Conservation (phyloP, 2,113 vertebrate species). For the Oreochromis tanganicae region DNA sequence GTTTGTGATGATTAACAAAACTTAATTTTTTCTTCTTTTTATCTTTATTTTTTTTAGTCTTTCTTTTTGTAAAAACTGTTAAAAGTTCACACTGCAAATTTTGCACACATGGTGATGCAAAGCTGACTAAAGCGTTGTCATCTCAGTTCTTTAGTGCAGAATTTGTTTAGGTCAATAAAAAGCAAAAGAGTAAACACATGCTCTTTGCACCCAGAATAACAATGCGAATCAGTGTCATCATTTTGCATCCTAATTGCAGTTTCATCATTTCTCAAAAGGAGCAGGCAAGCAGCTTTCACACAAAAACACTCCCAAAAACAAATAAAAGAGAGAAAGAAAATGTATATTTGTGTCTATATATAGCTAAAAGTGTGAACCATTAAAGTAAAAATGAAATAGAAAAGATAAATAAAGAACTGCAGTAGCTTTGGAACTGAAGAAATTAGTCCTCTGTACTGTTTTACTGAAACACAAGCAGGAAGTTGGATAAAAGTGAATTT, state of each 20-base stretch:
- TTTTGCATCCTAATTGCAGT: not conserved
- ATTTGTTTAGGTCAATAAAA: not conserved
- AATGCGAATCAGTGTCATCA: not conserved
- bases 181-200: not conserved
- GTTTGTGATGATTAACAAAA: not conserved
- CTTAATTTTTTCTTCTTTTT: not conserved
- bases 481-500: constrained; percentile 28
- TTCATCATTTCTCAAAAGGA: not conserved
- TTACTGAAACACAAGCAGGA: not conserved
- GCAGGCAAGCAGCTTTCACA: not conserved
- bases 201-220: not conserved
- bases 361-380: not conserved
- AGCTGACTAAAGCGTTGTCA: not conserved
- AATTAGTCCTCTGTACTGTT: not conserved
- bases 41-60: not conserved
- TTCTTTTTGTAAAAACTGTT: not conserved
- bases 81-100: not conserved
- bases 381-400: not conserved
- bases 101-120: not conserved
- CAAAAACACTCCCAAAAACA: not conserved
- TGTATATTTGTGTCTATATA: not conserved
- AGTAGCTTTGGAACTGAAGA: not conserved
- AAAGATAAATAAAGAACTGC: not conserved
- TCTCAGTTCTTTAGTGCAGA: not conserved
- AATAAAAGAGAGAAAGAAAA: not conserved